Evolutionary conservation across 1,140 invertebrate genomes (phyloP), one percentile per base, ranked within the genome.

Genomic region (Halyomorpha halys): DNA sequence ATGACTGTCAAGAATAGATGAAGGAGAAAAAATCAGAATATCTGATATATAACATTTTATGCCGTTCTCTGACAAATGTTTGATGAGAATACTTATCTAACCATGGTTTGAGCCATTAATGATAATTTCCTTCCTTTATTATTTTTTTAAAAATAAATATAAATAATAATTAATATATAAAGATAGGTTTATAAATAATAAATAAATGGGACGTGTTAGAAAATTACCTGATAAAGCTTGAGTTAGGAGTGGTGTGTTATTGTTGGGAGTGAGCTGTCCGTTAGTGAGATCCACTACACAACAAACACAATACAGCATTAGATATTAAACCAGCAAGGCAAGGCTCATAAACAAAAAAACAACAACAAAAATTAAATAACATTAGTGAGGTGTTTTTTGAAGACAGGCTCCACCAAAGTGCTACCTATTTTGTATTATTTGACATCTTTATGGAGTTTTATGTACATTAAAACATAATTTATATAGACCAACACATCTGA

Each of bases 261-360:
- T 92, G 83, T 91, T 92, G 73, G 89, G 89, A 75, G 90, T 93
- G 75, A 91, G 85, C 81, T 92, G 90, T 78, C 90, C 90, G 79
- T 92, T 94, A 79, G 87, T 89, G 79, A 94, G 84, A 81, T 94
- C 90, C 83, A 93, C 89, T 94, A 86, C 54, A 56, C 18, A 56
- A 56, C 23, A 56, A 56, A 56, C 53, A 56, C 53, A 56, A 56
- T 8, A 56, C 53, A 56, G 23, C 53, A 56, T 56, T 56, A 56
- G 53, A 56, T 23, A 56, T 23, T 15, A 25, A 23, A 21, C 15
- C n/a, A 53, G 51, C 21, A 19, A 19, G 14, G 19, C 15, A 5
- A 49, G 21, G 47, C n/a, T 21, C n/a, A 49, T 11, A 2, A 21
- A 49, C 6, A 49, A 49, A 49, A 21, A 49, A 49, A 49, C 21